phyloP scores from a whole-genome alignment of 1,140 invertebrate genomes.

The Bombus pyrosoma region DNA sequence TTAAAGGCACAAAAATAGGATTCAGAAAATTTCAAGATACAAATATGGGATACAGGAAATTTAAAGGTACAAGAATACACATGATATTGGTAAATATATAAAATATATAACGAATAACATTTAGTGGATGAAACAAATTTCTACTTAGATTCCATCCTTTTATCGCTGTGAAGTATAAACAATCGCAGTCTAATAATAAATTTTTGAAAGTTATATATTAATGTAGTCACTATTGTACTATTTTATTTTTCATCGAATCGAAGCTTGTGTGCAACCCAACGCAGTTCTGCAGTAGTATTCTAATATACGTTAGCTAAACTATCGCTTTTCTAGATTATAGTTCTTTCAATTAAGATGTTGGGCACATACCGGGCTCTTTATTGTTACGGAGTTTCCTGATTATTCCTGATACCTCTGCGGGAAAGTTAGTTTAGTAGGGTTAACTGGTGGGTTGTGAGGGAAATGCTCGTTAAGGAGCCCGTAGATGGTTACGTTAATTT shows the following conservation, averaged over 20 bases:
- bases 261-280: too few relatives aligned
- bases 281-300: not conserved
- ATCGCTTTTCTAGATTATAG: not conserved
- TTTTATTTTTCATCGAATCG: too few relatives aligned
- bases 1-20: not conserved
- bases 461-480: constrained; percentile 1
- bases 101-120: too few relatives aligned
- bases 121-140: too few relatives aligned
- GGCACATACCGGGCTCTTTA: not conserved
- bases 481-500: constrained; percentile 8
- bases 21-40: not conserved
- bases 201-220: too few relatives aligned
- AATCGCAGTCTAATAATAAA: too few relatives aligned
- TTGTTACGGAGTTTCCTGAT: not conserved
- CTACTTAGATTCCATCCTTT: too few relatives aligned
- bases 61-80: not conserved
- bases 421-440: constrained; percentile 5
- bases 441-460: not conserved
- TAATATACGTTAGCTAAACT: not conserved
- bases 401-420: constrained; percentile 2
- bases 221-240: too few relatives aligned
- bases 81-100: too few relatives aligned
- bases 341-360: constrained; percentile 5
- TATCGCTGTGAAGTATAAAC: too few relatives aligned
- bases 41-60: not conserved